Percentiles rank a stretch among this genome's conserved stretches.
phyloP scores from a whole-genome alignment of 2,797 vertebrate genomes.

The Parauchenoglanis ngamensis region DNA sequence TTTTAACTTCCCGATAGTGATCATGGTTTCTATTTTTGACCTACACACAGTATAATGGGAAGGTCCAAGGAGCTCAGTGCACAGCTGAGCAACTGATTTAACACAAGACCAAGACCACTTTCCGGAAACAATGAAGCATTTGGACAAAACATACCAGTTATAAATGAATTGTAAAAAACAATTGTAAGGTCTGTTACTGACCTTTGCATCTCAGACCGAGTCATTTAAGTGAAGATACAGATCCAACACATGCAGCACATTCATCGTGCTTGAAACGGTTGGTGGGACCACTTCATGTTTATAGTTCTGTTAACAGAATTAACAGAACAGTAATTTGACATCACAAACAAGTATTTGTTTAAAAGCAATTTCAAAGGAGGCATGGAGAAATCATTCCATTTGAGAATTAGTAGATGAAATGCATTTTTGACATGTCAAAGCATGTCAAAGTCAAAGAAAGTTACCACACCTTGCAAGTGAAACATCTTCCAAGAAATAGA shows the following conservation, averaged over 20 bases:
- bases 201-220: slow-evolving; percentile 31
- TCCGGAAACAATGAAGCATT: neutral
- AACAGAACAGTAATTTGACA: neutral
- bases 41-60: too few species aligned
- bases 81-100: too few species aligned
- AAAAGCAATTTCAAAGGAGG: neutral
- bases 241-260: slow-evolving; percentile 31
- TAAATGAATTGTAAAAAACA: neutral
- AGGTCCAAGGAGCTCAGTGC: too few species aligned
- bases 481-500: too few species aligned
- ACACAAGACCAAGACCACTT: too few species aligned
- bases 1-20: too few species aligned
- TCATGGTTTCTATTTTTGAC: too few species aligned
- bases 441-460: too few species aligned
- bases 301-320: slow-evolving; percentile 3
- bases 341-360: neutral
- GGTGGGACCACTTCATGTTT: neutral
- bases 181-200: slow-evolving; percentile 2
- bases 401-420: too few species aligned
- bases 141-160: neutral
- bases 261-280: slow-evolving; percentile 20
- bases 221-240: slow-evolving; percentile 14
- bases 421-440: too few species aligned
- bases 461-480: too few species aligned
- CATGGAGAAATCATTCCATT: too few species aligned